Percentiles rank a stretch among this genome's conserved stretches.
phyloP scores from a whole-genome alignment of 2,113 vertebrate genomes.

The Hemiprocne comata region DNA sequence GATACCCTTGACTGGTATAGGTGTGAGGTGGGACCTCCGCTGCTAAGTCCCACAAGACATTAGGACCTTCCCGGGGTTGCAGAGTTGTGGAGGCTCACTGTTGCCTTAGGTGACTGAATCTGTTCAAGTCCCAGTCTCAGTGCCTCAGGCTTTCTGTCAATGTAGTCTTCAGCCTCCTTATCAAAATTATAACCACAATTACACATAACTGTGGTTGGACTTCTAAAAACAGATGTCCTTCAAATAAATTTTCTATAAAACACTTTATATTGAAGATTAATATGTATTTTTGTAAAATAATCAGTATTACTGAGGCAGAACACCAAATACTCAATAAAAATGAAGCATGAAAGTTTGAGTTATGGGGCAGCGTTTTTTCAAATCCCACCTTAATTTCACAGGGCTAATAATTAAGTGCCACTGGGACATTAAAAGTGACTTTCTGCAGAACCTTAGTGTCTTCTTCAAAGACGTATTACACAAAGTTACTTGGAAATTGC shows the following conservation, averaged over 20 bases:
- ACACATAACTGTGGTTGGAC: neutral
- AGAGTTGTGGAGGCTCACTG: neutral
- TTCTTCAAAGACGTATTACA: neutral
- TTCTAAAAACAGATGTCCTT: neutral
- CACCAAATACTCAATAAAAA: neutral
- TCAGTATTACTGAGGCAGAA: neutral
- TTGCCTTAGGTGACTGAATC: neutral
- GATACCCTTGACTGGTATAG: neutral
- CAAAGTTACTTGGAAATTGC: slow-evolving; percentile 2
- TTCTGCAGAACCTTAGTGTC: neutral
- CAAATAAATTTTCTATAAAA: slow-evolving; percentile 14
- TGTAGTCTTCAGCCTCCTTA: neutral
- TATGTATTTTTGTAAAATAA: slow-evolving; percentile 10
- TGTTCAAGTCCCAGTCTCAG: neutral
- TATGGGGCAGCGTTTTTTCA: neutral
- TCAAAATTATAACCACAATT: neutral
- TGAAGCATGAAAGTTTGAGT: neutral
- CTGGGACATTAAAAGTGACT: neutral
- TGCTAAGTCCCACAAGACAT: neutral
- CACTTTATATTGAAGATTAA: neutral
- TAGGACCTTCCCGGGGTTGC: neutral
- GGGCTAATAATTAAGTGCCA: slow-evolving; percentile 1
- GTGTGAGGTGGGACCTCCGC: neutral
- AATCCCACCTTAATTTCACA: slow-evolving; percentile 15
- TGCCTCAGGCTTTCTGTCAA: neutral